Conservation (phyloP, 2,113 vertebrate species). For the Globicephala melas region DNA sequence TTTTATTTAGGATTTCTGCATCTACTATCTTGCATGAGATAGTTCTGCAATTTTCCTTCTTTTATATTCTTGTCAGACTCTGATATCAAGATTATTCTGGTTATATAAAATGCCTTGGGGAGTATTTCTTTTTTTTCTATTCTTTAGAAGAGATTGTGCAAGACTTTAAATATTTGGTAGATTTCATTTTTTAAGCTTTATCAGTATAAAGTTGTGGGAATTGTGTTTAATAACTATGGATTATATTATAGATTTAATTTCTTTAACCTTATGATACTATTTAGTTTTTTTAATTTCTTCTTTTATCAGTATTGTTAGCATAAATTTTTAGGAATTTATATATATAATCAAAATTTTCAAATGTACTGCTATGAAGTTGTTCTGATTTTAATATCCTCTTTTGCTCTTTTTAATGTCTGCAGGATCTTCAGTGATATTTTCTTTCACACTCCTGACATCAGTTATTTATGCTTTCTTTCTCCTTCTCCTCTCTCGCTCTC, state of each 20-base stretch:
- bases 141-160: neutral
- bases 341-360: neutral
- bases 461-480: neutral
- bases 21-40: neutral
- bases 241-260: neutral
- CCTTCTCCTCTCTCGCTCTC: neutral
- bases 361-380: neutral
- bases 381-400: neutral
- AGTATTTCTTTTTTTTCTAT: neutral
- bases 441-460: neutral
- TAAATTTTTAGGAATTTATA: neutral
- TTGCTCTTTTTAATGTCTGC: neutral
- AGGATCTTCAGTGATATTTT: neutral
- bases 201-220: neutral
- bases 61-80: neutral
- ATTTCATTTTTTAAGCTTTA: neutral
- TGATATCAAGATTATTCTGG: neutral
- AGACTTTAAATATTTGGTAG: neutral
- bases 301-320: neutral
- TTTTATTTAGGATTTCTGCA: neutral
- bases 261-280: neutral
- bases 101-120: neutral
- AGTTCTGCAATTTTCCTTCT: neutral
- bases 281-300: neutral
- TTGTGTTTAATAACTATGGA: neutral